Percentiles rank a stretch among this genome's conserved stretches.
These are phyloP conservation scores for Epinephelus moara DNA, from an alignment of 2,113 vertebrate species.

Conservation along the genomic window DNA sequence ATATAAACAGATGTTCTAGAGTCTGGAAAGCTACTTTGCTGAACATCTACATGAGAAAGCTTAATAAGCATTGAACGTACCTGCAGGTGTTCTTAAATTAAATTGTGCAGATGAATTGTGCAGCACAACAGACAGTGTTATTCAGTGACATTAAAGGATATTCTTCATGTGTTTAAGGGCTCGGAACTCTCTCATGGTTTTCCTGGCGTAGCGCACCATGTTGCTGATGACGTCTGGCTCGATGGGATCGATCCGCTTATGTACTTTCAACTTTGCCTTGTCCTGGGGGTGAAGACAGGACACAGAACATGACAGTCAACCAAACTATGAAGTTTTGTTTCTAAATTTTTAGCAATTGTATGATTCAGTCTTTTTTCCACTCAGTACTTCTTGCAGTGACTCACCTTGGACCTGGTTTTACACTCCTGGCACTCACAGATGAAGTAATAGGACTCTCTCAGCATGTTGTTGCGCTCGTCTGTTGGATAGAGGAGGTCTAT, in stretches of 20 bases:
- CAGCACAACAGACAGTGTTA: not conserved
- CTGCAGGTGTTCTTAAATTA: not conserved
- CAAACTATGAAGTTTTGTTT: not conserved
- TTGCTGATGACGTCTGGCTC: conserved; percentile 85
- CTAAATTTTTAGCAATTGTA: not conserved
- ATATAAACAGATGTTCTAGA: not conserved
- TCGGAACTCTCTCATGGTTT: conserved; percentile 92
- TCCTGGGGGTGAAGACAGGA: conserved; percentile 84
- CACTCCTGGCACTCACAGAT: conserved; percentile 94
- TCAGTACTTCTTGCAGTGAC: conserved; percentile 8
- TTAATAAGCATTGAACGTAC: not conserved
- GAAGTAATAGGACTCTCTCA: conserved; percentile 93
- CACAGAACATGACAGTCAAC: not conserved
- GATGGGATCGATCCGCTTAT: conserved; percentile 85
- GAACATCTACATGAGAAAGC: not conserved
- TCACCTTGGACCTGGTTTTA: conserved; percentile 88
- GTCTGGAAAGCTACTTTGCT: not conserved
- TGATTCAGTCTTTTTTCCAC: not conserved
- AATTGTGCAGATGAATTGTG: not conserved
- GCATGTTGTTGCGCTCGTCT: conserved; percentile 91
- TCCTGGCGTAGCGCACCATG: conserved; percentile 92
- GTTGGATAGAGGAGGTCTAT: conserved; percentile 96
- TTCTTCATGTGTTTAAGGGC: conserved; percentile 90
- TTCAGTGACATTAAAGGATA: conserved; percentile 87
- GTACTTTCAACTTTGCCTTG: conserved; percentile 89